Evolutionary conservation across 2,797 vertebrate genomes (phyloP).

Genomic region (Dipus sagitta): DNA sequence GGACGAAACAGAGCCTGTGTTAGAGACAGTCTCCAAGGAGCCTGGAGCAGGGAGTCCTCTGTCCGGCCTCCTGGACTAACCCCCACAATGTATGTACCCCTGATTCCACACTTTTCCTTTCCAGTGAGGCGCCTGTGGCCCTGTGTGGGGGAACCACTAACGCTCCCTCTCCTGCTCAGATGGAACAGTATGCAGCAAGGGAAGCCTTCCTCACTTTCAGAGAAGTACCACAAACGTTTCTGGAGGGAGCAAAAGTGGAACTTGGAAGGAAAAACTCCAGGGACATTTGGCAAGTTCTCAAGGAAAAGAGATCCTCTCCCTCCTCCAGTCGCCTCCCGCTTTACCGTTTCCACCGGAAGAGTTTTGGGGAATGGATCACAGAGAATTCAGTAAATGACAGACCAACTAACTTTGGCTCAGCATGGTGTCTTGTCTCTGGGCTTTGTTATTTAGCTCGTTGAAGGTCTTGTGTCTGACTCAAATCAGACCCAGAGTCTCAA

Average conservation of each 20-base stretch:
- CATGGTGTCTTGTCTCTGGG: slow-evolving; percentile 42
- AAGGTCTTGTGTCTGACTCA: slow-evolving; percentile 75
- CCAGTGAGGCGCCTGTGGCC: not conserved
- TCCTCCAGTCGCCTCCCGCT: slow-evolving; percentile 26
- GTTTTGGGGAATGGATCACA: slow-evolving; percentile 14
- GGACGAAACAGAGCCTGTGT: not conserved
- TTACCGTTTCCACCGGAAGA: not conserved
- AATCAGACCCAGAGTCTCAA: slow-evolving; percentile 69
- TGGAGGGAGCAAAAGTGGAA: slow-evolving; percentile 56
- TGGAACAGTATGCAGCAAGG: not conserved
- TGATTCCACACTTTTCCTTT: slow-evolving; percentile 22
- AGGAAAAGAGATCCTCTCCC: not conserved
- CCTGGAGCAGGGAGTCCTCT: not conserved
- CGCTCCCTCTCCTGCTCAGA: not conserved
- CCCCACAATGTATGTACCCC: not conserved
- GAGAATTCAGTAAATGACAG: slow-evolving; percentile 24
- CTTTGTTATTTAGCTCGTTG: slow-evolving; percentile 75
- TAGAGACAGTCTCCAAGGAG: not conserved
- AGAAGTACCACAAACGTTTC: slow-evolving; percentile 3
- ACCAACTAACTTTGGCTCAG: not conserved
- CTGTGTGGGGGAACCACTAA: not conserved
- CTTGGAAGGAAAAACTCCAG: slow-evolving; percentile 23
- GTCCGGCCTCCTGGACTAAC: not conserved
- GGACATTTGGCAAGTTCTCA: slow-evolving; percentile 11
- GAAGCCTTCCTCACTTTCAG: not conserved